Evolutionary conservation across 2,888 invertebrate species (phyloP), one percentile per base, ranked within the genome.

Genomic region (Dynastes grantii): DNA sequence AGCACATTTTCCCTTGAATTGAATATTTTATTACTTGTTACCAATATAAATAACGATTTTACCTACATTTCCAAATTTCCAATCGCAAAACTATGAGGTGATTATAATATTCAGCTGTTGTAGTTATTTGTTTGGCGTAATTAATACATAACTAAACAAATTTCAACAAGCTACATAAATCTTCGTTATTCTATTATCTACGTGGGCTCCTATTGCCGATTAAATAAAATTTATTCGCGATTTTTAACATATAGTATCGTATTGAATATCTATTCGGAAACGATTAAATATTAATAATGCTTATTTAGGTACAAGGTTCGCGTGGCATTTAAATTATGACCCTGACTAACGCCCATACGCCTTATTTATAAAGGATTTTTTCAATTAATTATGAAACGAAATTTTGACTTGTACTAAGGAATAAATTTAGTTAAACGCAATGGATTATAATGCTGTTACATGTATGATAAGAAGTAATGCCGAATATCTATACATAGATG

Each of bases 251-350:
- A 58, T 16, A 22, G n/a, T 53, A 53, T 0, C 53, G 13, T 16
- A 58, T 22, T 58, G 22, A 58, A 22, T 16, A 58, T 58, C 55
- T 45, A 58, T 58, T 58, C 55, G 2, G 55, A 58, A 58, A 16
- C 55, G 9, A 22, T 58, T 58, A 58, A 22, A 58, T 58, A 16
- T 58, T 58, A 58, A 58, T 22, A 58, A 16, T 58, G 13, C 55
- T 22, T 58, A 58, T 58, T 58, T 58, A 58, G 22, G 22, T 16
- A 58, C 55, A 58, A 58, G 55, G 55, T 58, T 58, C 55, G 55
- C 55, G 55, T 58, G 55, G 55, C 55, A 58, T 58, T 22, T 58
- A 58, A 58, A 58, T 22, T 58, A 58, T 8, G 55, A 58, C 55
- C 55, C 55, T 58, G 55, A 58, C 9, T 58, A 58, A 5, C 55